A percentile compares a stretch with the other conserved stretches of the same genome.
Evolutionary conservation across 2,113 vertebrate genomes (phyloP).

Genomic region (Oryzias melastigma): DNA sequence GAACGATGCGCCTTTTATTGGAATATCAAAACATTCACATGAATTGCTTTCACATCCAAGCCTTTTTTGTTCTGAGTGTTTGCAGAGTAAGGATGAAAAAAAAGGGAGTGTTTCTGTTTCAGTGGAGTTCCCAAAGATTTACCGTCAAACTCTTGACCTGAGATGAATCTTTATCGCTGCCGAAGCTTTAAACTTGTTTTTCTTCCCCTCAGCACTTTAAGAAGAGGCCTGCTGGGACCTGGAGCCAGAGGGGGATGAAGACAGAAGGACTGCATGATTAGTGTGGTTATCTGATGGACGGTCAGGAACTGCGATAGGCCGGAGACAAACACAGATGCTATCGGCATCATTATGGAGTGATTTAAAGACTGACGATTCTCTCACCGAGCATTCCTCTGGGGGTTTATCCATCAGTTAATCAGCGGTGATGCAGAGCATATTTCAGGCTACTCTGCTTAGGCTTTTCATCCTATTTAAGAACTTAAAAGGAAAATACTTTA

Average conservation of each 20-base stretch:
- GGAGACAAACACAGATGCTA: conserved; percentile 62
- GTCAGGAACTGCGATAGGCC: conserved; percentile 52
- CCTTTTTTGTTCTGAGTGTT: conserved; percentile 6
- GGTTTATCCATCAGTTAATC: conserved; percentile 45
- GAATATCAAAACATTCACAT: conserved; percentile 30
- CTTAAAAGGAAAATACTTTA: neutral
- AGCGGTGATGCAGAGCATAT: conserved; percentile 42
- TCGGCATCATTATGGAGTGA: conserved; percentile 55
- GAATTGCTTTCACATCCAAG: conserved; percentile 26
- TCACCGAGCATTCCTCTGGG: conserved; percentile 22
- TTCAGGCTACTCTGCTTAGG: conserved; percentile 25
- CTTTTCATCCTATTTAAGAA: conserved; percentile 10
- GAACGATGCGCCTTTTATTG: conserved; percentile 14
- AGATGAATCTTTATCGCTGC: too few relatives aligned
- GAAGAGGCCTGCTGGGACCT: conserved; percentile 35
- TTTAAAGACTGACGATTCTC: conserved; percentile 41
- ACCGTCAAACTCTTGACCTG: conserved; percentile 2
- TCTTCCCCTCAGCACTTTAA: conserved; percentile 38
- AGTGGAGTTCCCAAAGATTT: conserved; percentile 9
- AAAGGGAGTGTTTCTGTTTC: conserved; percentile 16
- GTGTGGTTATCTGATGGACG: conserved; percentile 58
- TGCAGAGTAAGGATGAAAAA: conserved; percentile 6
- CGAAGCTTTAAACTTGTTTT: conserved; percentile 47
- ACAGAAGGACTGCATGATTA: conserved; percentile 50
- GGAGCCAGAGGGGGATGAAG: conserved; percentile 28